A percentile compares a stretch with the other conserved stretches of the same genome.
Evolutionary conservation across 2,113 vertebrate species (phyloP).

Genomic region (Sialia sialis): DNA sequence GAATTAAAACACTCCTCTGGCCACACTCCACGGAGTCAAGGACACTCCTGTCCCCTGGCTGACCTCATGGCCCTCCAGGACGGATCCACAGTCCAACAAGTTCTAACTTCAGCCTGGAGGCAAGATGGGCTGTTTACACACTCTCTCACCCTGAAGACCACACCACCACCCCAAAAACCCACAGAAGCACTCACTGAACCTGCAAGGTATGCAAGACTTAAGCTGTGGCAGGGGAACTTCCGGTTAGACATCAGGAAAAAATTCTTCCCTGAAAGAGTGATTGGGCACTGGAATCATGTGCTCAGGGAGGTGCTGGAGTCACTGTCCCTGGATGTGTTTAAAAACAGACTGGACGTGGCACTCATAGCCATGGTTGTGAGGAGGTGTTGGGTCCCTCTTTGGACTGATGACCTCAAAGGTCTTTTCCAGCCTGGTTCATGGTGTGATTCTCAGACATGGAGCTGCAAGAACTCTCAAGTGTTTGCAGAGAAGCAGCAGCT

Average conservation of each 20-base stretch:
- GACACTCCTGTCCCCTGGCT: background rate
- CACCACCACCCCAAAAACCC: background rate
- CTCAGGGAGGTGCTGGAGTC: background rate
- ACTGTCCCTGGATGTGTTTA: accelerated
- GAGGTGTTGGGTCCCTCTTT: background rate
- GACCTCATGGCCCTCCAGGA: background rate
- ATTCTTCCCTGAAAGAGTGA: background rate
- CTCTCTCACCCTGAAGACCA: background rate
- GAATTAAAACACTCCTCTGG: background rate
- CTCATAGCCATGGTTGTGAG: background rate
- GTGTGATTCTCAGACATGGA: background rate
- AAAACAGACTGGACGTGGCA: accelerated
- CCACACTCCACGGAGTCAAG: background rate
- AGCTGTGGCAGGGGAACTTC: background rate
- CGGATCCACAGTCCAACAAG: background rate
- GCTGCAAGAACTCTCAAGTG: background rate
- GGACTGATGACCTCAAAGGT: background rate
- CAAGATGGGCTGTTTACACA: background rate
- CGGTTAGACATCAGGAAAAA: background rate
- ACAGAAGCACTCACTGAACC: background rate
- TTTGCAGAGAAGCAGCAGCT: background rate
- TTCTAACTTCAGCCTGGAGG: background rate
- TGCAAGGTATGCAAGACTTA: background rate
- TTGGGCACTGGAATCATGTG: accelerated
- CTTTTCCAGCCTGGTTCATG: background rate